A percentile compares a stretch with the other conserved stretches of the same genome.
Evolutionary conservation across 2,888 invertebrate genomes (phyloP).

Genomic region (Scaptomyza reducta): DNA sequence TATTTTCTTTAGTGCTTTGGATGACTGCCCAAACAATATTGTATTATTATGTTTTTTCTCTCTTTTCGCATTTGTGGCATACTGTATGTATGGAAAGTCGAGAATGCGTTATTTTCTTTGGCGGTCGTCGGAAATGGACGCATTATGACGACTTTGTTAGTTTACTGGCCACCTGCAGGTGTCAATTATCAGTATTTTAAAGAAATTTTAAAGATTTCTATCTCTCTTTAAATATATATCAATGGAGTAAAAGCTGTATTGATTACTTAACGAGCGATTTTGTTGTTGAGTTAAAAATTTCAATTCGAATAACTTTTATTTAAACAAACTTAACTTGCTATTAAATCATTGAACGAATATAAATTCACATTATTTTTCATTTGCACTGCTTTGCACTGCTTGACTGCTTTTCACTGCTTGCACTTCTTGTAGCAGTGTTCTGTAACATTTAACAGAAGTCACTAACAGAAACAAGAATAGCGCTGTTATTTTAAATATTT

Average conservation of each 20-base stretch:
- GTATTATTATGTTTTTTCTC: neutral
- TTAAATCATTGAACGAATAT: neutral
- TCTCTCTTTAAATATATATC: neutral
- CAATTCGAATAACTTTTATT: too few species aligned
- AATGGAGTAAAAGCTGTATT: conserved; percentile 2
- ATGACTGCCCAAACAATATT: conserved; percentile 37
- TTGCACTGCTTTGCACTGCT: conserved; percentile 2
- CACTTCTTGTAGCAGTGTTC: conserved; percentile 3
- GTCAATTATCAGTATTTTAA: neutral
- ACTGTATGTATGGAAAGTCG: conserved; percentile 48
- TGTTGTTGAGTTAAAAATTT: too few species aligned
- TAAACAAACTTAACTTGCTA: neutral
- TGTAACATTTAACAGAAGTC: conserved; percentile 3
- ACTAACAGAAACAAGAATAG: conserved; percentile 5
- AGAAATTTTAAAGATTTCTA: neutral
- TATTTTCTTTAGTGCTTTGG: conserved; percentile 39
- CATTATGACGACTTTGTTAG: conserved; percentile 24
- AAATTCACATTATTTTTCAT: neutral
- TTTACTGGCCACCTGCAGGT: conserved; percentile 21
- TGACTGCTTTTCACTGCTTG: conserved; percentile 6
- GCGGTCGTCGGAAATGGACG: conserved; percentile 29
- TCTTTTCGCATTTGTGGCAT: conserved; percentile 40
- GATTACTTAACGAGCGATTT: neutral
- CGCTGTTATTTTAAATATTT: neutral
- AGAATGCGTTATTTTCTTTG: conserved; percentile 26